phyloP scores from a whole-genome alignment of 2,888 invertebrate species.

The Oscheius sp. region DNA sequence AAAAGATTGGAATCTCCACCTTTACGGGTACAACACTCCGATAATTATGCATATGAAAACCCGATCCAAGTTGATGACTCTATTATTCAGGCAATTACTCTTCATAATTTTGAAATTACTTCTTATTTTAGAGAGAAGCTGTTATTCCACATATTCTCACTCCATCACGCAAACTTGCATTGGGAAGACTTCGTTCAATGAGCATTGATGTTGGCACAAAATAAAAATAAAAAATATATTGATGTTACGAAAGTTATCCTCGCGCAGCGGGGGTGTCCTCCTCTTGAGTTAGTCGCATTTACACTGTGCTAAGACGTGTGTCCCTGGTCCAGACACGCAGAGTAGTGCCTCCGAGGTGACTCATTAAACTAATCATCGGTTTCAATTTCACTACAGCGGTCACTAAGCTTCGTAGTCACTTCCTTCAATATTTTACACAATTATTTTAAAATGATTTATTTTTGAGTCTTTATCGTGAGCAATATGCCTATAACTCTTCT shows the following conservation, averaged over 20 bases:
- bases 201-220: conserved; percentile 39
- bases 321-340: conserved; percentile 25
- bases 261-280: conserved; percentile 12
- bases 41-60: conserved; percentile 49
- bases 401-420: neutral
- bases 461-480: neutral
- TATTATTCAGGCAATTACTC: conserved; percentile 38
- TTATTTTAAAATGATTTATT: too few relatives aligned
- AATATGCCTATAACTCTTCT: neutral
- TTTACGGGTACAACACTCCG: conserved; percentile 35
- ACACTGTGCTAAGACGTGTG: conserved; percentile 25
- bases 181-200: conserved; percentile 40
- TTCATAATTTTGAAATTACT: too few relatives aligned
- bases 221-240: conserved; percentile 6
- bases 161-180: conserved; percentile 1
- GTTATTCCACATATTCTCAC: conserved; percentile 12
- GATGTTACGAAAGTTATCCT: conserved; percentile 1
- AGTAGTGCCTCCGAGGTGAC: conserved; percentile 13
- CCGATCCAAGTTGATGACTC: conserved; percentile 32
- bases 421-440: too few relatives aligned
- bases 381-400: conserved; percentile 14
- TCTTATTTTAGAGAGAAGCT: conserved; percentile 22
- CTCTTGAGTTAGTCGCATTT: conserved; percentile 7
- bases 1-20: conserved; percentile 33
- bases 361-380: conserved; percentile 27